Evolutionary conservation across 2,888 invertebrate genomes (phyloP), one percentile per base, ranked within the genome.

Genomic region (Luffia ferchaultella): DNA sequence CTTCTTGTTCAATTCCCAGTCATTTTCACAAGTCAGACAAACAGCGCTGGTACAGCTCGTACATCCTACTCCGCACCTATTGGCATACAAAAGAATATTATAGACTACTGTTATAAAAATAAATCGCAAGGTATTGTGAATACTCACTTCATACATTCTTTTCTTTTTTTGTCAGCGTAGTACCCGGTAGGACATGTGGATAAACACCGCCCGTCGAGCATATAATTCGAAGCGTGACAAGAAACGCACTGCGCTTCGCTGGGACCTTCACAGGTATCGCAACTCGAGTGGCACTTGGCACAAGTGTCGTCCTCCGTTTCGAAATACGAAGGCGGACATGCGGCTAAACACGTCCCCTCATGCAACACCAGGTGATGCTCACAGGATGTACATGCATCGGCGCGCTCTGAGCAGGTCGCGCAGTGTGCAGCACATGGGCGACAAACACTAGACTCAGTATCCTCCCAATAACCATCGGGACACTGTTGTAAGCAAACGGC

Each of bases 241-340:
- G 91, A 89, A 60, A 94, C 91, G 76, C 95, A 96, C 63, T 93
- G 91, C 18, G 89, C 85, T 62, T 90, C 90, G 30, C 89, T 88
- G 16, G 92, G 88, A 20, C 93, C 94, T 59, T 88, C 89, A 70
- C 95, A 95, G 18, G 93, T 92, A 62, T 91, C 90, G 69, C 95
- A 95, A 18, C 90, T 87, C 48, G 88, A 74, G 73, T 95, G 93
- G 66, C 95, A 95, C 48, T 89, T 86, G 40, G 90, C 88, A 70
- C 95, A 95, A 86, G 88, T 89, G 73, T 95, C 93, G 69, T 95
- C 94, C 62, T 94, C 92, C 1, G 93, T 93, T 76, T 95, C 95
- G 65, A 88, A 95, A 44, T 92, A 93, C 57, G 91, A 88, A 16
- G 88, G 67, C 0, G 95, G 95, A 74, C 96, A 96, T 0, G 93